Conservation (phyloP, 2,888 invertebrate genomes). For the Dioctria rufipes region DNA sequence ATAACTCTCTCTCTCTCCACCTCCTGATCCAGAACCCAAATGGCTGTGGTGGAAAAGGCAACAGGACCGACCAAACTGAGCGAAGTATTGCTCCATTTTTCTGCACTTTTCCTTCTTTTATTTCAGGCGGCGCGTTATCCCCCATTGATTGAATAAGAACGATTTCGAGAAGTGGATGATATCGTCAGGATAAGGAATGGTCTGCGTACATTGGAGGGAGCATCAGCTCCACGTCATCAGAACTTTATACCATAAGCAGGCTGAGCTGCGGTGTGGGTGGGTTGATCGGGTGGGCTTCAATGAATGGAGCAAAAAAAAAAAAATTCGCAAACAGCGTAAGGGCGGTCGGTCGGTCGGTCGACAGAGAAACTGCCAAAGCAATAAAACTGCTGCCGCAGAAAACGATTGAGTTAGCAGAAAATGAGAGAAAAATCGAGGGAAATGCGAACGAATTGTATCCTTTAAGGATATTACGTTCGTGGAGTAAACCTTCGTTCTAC, state of each 20-base stretch:
- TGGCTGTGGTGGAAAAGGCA: not conserved
- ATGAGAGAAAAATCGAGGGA: constrained; percentile 40
- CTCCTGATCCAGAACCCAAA: constrained; percentile 1
- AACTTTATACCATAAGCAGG: not conserved
- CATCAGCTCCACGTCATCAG: constrained; percentile 24
- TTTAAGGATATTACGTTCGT: constrained; percentile 47
- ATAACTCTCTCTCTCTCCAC: not conserved
- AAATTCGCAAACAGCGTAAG: constrained; percentile 72
- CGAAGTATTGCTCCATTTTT: constrained; percentile 40
- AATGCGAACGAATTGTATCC: constrained; percentile 56
- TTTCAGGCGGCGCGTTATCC: constrained; percentile 55
- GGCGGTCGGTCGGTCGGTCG: constrained; percentile 77
- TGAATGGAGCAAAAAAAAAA: constrained; percentile 1
- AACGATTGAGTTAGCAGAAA: constrained; percentile 57
- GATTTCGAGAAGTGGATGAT: constrained; percentile 55
- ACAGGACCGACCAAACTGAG: constrained; percentile 30
- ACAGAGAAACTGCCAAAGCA: constrained; percentile 61
- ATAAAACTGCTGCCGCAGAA: constrained; percentile 56
- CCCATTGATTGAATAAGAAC: constrained; percentile 58
- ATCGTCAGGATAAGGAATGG: constrained; percentile 44
- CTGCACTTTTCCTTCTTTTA: constrained; percentile 54
- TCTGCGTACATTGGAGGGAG: constrained; percentile 2
- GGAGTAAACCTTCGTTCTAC: not conserved
- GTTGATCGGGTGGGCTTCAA: not conserved
- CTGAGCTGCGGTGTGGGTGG: not conserved